Evolutionary conservation across 2,888 invertebrate genomes (phyloP).

Genomic region (Asteroscopus sphinx): DNA sequence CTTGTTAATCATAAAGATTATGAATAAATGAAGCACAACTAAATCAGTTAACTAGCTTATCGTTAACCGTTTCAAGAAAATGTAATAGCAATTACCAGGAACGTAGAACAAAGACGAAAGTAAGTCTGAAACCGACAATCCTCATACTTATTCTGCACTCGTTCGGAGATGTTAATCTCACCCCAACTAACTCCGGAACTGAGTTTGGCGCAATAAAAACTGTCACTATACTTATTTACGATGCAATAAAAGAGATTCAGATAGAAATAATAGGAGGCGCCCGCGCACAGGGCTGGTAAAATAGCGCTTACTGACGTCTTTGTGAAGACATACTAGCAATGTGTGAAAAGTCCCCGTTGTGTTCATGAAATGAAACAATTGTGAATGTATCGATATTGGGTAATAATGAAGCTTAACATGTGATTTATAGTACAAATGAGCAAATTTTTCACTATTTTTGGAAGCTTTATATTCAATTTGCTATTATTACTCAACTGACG

Average conservation of each 20-base stretch:
- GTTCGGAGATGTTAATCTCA: constrained; percentile 79
- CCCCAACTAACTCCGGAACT: constrained; percentile 75
- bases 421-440: not conserved
- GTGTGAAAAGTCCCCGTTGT: constrained; percentile 1
- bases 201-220: constrained; percentile 83
- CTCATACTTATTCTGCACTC: constrained; percentile 76
- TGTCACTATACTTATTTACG: constrained; percentile 85
- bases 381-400: no score
- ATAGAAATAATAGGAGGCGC: constrained; percentile 70
- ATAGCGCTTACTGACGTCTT: constrained; percentile 34
- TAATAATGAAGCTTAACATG: no score
- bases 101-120: constrained; percentile 59
- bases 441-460: not conserved
- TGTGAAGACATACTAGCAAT: constrained; percentile 6
- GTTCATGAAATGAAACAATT: not conserved
- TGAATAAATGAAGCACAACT: no score
- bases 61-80: constrained; percentile 42
- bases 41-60: constrained; percentile 44
- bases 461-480: no score
- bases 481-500: no score
- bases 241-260: constrained; percentile 82
- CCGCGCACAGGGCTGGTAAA: constrained; percentile 58
- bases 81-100: constrained; percentile 44
- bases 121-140: constrained; percentile 61
- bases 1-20: no score